Conservation (phyloP, 2,888 invertebrate genomes). For the Coelopa pilipes region DNA sequence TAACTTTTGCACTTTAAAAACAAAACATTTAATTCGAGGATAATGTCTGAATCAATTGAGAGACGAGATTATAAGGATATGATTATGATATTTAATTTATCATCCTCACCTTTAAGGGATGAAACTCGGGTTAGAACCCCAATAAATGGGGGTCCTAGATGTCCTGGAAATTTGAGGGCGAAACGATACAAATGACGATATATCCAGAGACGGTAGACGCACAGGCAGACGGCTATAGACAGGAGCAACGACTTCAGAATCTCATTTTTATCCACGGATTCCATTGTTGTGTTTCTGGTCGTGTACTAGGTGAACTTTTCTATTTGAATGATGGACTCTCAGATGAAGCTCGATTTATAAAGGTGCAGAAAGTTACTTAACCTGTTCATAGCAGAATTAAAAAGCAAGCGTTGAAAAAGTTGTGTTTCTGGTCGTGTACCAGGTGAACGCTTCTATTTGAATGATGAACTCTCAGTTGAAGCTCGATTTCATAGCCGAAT, state of each 20-base stretch:
- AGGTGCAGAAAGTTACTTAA: no score
- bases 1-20: slow-evolving; percentile 34
- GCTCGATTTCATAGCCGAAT: no score
- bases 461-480: no score
- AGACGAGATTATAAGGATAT: background rate
- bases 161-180: slow-evolving; percentile 8
- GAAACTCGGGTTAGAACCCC: background rate
- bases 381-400: no score
- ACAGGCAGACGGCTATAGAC: background rate
- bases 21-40: slow-evolving; percentile 15
- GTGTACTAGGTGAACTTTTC: background rate
- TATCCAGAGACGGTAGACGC: slow-evolving; percentile 1
- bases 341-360: background rate
- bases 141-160: background rate
- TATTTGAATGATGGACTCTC: no score
- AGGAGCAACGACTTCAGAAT: background rate
- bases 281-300: background rate
- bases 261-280: background rate
- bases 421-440: background rate
- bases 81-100: background rate
- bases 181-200: slow-evolving; percentile 2
- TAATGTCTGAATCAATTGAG: background rate
- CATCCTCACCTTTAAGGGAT: background rate
- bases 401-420: background rate
- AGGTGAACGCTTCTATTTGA: no score